phyloP scores from a whole-genome alignment of 2,113 vertebrate species.

The Xyrauchen texanus region DNA sequence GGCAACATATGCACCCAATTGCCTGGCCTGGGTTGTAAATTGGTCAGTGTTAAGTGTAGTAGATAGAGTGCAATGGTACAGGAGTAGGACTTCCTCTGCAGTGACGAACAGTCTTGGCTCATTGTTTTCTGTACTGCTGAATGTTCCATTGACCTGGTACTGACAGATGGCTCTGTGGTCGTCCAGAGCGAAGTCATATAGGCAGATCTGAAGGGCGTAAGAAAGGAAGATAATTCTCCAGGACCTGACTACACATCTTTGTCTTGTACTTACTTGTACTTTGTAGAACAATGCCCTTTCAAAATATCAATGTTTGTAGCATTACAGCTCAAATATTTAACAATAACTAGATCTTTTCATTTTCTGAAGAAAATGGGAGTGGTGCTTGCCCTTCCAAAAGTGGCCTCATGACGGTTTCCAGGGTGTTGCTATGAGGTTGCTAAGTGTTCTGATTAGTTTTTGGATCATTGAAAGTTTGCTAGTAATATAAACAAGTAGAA shows the following conservation, averaged over 20 bases:
- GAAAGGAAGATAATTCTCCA: conserved; percentile 29
- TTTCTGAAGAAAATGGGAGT: no score
- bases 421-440: no score
- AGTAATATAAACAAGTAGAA: no score
- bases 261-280: not conserved
- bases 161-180: conserved; percentile 72
- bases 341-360: no score
- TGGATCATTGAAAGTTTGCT: no score
- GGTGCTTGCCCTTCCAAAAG: no score
- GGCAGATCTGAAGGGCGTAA: conserved; percentile 30
- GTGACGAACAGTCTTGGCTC: conserved; percentile 61
- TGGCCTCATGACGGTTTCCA: no score
- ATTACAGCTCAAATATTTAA: no score
- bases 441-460: no score
- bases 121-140: conserved; percentile 69
- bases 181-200: conserved; percentile 49
- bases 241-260: not conserved
- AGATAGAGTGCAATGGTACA: conserved; percentile 40
- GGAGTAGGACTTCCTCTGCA: conserved; percentile 37
- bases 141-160: conserved; percentile 50
- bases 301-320: no score
- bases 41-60: conserved; percentile 59
- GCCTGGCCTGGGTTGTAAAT: conserved; percentile 52
- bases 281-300: no score
- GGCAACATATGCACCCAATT: conserved; percentile 26